Conservation (phyloP, 2,888 invertebrate genomes). For the Parthenolecanium corni region DNA sequence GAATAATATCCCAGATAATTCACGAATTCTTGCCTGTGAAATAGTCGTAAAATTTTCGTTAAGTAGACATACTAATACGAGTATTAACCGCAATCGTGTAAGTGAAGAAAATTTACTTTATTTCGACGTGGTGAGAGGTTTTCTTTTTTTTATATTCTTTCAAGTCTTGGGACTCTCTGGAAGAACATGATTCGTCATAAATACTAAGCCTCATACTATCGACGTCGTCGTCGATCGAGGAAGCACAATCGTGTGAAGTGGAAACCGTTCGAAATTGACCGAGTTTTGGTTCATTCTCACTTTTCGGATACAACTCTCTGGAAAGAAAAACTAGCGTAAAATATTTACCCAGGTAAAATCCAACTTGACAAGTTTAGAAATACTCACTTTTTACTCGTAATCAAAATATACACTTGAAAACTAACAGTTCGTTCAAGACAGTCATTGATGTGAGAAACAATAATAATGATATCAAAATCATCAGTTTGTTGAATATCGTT, state of each 20-base stretch:
- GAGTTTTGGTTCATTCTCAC: conserved; percentile 47
- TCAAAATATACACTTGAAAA: conserved; percentile 49
- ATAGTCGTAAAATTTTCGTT: too few species aligned
- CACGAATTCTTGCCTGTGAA: conserved; percentile 48
- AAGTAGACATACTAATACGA: too few species aligned
- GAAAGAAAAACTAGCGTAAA: conserved; percentile 30
- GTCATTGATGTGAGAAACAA: conserved; percentile 47
- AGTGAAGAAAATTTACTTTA: background rate
- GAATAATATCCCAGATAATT: conserved; percentile 60
- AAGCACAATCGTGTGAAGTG: conserved; percentile 32
- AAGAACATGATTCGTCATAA: conserved; percentile 13
- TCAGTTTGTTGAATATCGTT: conserved; percentile 50
- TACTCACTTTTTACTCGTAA: conserved; percentile 46
- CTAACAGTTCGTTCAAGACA: conserved; percentile 31
- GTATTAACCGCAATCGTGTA: background rate
- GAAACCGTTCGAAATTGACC: conserved; percentile 53
- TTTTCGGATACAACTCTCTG: conserved; percentile 50
- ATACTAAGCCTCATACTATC: conserved; percentile 5
- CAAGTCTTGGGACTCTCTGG: conserved; percentile 6
- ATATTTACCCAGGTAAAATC: conserved; percentile 2
- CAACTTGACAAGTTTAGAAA: background rate
- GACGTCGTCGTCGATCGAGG: conserved; percentile 14
- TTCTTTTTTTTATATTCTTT: background rate
- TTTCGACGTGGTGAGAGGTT: conserved; percentile 8
- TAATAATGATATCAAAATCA: conserved; percentile 55